Percentiles rank a stretch among this genome's conserved stretches.
Evolutionary conservation across 2,113 vertebrate genomes (phyloP).

Genomic region (Etheostoma cragini): DNA sequence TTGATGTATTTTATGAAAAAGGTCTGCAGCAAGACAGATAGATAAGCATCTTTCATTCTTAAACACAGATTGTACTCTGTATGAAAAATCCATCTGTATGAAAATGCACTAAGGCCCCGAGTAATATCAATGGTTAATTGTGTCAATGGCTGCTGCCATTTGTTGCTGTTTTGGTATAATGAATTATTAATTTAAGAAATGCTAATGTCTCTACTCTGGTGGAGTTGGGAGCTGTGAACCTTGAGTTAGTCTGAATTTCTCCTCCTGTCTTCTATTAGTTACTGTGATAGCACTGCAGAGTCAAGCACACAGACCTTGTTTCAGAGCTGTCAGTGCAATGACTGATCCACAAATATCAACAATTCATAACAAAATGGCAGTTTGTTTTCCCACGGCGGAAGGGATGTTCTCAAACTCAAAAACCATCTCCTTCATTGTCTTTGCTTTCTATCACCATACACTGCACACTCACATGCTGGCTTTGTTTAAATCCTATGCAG

Average conservation of each 20-base stretch:
- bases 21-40: not conserved
- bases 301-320: conserved; percentile 24
- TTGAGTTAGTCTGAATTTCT: conserved; percentile 43
- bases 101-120: conserved; percentile 23
- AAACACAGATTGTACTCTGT: not conserved
- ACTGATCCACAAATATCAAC: conserved; percentile 23
- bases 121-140: conserved; percentile 55
- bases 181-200: conserved; percentile 70
- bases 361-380: conserved; percentile 13
- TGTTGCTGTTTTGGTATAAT: conserved; percentile 55
- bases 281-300: conserved; percentile 8
- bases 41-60: conserved; percentile 10
- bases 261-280: conserved; percentile 23
- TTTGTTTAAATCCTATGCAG: conserved; percentile 7
- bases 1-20: not conserved
- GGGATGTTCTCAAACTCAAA: not conserved
- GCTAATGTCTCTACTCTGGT: conserved; percentile 53
- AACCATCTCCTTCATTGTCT: conserved; percentile 4
- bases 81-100: not conserved
- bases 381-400: not conserved
- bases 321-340: conserved; percentile 17
- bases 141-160: conserved; percentile 64
- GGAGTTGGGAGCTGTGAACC: conserved; percentile 57
- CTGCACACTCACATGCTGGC: not conserved
- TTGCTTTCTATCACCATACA: conserved; percentile 6